Evolutionary conservation across 2,113 vertebrate genomes (phyloP).

Genomic region (Chaenogobius annularis): DNA sequence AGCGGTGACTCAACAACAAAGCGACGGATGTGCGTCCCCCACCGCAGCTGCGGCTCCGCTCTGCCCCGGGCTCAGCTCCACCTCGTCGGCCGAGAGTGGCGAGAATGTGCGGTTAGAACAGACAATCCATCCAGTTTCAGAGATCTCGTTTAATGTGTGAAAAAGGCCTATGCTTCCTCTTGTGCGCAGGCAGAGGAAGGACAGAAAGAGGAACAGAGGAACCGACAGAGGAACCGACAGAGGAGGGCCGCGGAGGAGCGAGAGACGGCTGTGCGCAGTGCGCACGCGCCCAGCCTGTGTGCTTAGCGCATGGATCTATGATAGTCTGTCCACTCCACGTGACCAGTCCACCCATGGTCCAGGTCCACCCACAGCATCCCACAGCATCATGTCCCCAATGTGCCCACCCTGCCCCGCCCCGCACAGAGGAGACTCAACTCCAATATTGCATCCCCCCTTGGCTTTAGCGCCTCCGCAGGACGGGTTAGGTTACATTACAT

Average conservation of each 20-base stretch:
- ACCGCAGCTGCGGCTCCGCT: neutral
- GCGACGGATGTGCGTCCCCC: conserved; percentile 5
- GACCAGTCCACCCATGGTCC: neutral
- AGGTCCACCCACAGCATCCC: too few relatives aligned
- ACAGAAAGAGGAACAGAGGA: too few relatives aligned
- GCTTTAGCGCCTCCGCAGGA: too few relatives aligned
- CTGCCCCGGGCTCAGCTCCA: neutral
- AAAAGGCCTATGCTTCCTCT: neutral
- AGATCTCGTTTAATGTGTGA: neutral
- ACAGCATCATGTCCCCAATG: neutral
- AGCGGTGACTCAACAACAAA: conserved; percentile 8
- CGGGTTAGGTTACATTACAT: too few relatives aligned
- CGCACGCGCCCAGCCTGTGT: neutral
- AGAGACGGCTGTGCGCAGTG: neutral
- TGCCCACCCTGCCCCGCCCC: too few relatives aligned
- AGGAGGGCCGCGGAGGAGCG: neutral
- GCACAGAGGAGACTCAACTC: neutral
- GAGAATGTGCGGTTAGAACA: neutral
- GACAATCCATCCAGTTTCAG: neutral
- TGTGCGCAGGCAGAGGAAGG: neutral
- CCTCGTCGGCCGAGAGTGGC: neutral
- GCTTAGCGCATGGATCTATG: neutral
- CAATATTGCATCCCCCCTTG: too few relatives aligned
- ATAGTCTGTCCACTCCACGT: neutral
- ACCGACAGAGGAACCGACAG: neutral